These are phyloP conservation scores for Glyphotaelius pellucidus DNA, from an alignment of 2,888 invertebrate species.

Conservation along the genomic window DNA sequence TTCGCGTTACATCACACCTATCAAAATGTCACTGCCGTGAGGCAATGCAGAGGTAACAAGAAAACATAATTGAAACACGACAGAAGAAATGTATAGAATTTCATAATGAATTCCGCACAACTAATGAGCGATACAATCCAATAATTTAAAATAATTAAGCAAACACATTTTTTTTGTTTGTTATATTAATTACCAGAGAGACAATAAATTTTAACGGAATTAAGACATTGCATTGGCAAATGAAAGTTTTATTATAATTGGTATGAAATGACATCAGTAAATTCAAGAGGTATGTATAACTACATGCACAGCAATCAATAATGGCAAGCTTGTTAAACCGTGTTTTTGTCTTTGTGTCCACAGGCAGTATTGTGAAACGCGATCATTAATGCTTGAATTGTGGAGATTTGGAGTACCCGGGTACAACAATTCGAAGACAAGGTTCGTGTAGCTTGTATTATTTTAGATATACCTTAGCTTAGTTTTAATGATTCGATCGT, in stretches of 20 bases:
- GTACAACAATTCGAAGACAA: neutral
- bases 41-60: neutral
- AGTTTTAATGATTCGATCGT: neutral
- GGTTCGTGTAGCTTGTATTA: neutral
- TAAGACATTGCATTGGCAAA: neutral
- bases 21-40: neutral
- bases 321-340: conserved; percentile 31
- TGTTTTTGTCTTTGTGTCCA: conserved; percentile 22
- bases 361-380: conserved; percentile 11
- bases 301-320: conserved; percentile 30
- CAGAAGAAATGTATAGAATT: neutral
- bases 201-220: neutral
- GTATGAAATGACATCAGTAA: neutral
- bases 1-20: neutral
- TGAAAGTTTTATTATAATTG: conserved; percentile 19
- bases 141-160: neutral
- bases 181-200: neutral
- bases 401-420: neutral
- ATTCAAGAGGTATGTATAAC: neutral
- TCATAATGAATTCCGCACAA: neutral
- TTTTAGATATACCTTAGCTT: neutral
- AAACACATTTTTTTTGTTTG: neutral
- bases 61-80: neutral
- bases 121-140: neutral
- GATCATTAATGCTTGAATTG: neutral